Percentiles rank a stretch among this genome's conserved stretches.
Evolutionary conservation across 2,888 invertebrate species (phyloP).

Genomic region (Andrena minutula): DNA sequence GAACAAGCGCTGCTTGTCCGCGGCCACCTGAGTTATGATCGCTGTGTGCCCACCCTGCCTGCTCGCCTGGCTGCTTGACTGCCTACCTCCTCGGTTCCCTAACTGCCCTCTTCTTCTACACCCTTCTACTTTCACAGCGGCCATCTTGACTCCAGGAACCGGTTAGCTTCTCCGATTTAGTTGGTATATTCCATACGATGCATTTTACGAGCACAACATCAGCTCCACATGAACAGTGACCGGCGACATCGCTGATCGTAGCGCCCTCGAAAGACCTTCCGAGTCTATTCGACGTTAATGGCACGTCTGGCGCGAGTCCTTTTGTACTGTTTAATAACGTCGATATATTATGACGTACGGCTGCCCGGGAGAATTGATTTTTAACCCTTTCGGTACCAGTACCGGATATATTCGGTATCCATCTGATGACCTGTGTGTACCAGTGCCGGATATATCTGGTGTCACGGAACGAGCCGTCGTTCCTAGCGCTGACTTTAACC

Average conservation of each 20-base stretch:
- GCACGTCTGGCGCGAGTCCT: constrained; percentile 64
- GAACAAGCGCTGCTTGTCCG: constrained; percentile 81
- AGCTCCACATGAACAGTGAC: constrained; percentile 39
- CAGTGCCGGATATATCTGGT: too few relatives aligned
- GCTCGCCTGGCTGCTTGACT: constrained; percentile 72
- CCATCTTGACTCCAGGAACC: constrained; percentile 78
- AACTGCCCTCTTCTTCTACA: constrained; percentile 63
- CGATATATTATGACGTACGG: constrained; percentile 53
- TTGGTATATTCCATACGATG: constrained; percentile 45
- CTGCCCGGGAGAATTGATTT: constrained; percentile 44
- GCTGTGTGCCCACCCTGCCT: constrained; percentile 79
- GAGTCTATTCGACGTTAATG: constrained; percentile 62
- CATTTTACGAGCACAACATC: constrained; percentile 28
- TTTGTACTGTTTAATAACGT: constrained; percentile 67
- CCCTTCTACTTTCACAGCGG: constrained; percentile 73
- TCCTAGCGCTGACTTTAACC: too few relatives aligned
- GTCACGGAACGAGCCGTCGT: too few relatives aligned
- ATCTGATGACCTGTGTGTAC: too few relatives aligned
- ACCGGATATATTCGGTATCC: too few relatives aligned
- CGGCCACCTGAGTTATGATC: constrained; percentile 82
- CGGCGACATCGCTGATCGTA: constrained; percentile 57
- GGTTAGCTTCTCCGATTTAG: constrained; percentile 67
- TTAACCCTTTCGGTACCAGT: too few relatives aligned
- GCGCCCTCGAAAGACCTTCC: constrained; percentile 64
- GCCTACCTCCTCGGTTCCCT: constrained; percentile 67